phyloP scores from a whole-genome alignment of 1,140 invertebrate genomes.

The Sitophilus oryzae region DNA sequence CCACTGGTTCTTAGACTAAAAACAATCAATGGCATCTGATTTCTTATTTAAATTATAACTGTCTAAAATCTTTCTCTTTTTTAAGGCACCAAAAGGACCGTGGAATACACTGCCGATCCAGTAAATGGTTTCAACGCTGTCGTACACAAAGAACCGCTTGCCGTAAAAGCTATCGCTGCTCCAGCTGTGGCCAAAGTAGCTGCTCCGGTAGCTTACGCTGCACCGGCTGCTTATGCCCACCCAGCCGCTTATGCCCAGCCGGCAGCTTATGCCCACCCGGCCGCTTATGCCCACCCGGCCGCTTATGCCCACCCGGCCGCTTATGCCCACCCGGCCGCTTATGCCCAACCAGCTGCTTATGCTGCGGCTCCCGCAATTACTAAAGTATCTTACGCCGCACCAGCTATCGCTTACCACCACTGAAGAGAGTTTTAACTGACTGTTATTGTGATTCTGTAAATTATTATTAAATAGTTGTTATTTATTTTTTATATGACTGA shows the following conservation, averaged over 20 bases:
- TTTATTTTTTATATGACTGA: constrained; percentile 16
- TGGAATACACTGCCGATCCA: constrained; percentile 59
- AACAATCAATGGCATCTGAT: too few species aligned
- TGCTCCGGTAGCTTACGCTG: constrained; percentile 40
- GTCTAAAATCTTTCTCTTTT: constrained; percentile 57
- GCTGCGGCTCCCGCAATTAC: constrained; percentile 14
- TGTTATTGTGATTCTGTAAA: constrained; percentile 9
- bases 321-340: constrained; percentile 22
- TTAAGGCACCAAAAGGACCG: constrained; percentile 52
- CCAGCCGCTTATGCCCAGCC: constrained; percentile 35
- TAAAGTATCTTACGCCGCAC: constrained; percentile 23
- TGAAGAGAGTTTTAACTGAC: neutral
- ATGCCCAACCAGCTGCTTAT: constrained; percentile 17
- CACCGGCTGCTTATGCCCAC: constrained; percentile 36
- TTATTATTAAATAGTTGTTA: constrained; percentile 9
- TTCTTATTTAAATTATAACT: too few species aligned
- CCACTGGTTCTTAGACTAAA: too few species aligned
- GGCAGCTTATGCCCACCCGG: constrained; percentile 14
- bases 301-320: too few species aligned
- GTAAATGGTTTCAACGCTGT: constrained; percentile 49
- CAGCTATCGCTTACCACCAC: constrained; percentile 9
- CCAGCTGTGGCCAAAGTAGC: constrained; percentile 30
- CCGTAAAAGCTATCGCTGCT: constrained; percentile 43
- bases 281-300: too few species aligned
- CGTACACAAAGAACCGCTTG: constrained; percentile 49